Conservation (phyloP, 1,140 invertebrate genomes). For the Papilio xuthus region DNA sequence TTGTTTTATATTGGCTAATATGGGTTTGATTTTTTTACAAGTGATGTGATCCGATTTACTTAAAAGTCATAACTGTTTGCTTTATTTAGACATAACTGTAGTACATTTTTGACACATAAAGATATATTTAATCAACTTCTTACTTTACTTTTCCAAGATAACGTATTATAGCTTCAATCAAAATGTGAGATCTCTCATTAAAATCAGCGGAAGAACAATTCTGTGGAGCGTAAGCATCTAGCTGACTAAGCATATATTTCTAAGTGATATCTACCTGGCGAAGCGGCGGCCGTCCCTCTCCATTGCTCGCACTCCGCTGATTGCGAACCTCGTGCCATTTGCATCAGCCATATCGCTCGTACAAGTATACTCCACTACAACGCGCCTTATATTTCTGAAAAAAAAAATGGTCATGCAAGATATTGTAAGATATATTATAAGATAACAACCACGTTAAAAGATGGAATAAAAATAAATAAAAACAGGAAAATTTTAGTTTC, state of each 20-base stretch:
- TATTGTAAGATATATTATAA: no score
- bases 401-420: neutral
- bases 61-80: neutral
- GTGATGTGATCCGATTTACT: neutral
- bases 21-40: neutral
- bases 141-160: neutral
- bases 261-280: slow-evolving; percentile 35
- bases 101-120: neutral
- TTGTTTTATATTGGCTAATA: neutral
- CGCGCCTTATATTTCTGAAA: neutral
- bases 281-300: slow-evolving; percentile 39
- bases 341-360: slow-evolving; percentile 59
- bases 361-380: slow-evolving; percentile 34
- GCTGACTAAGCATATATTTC: slow-evolving; percentile 39
- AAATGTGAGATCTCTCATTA: slow-evolving; percentile 3
- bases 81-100: neutral
- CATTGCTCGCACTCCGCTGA: slow-evolving; percentile 60
- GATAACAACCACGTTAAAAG: neutral
- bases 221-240: neutral
- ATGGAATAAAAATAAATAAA: neutral
- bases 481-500: no score
- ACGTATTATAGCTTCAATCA: neutral
- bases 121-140: neutral
- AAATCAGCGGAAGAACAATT: slow-evolving; percentile 22
- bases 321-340: slow-evolving; percentile 66